Percentiles rank a stretch among this genome's conserved stretches.
phyloP scores from a whole-genome alignment of 2,797 vertebrate species.

The Phoxinus dragarum region DNA sequence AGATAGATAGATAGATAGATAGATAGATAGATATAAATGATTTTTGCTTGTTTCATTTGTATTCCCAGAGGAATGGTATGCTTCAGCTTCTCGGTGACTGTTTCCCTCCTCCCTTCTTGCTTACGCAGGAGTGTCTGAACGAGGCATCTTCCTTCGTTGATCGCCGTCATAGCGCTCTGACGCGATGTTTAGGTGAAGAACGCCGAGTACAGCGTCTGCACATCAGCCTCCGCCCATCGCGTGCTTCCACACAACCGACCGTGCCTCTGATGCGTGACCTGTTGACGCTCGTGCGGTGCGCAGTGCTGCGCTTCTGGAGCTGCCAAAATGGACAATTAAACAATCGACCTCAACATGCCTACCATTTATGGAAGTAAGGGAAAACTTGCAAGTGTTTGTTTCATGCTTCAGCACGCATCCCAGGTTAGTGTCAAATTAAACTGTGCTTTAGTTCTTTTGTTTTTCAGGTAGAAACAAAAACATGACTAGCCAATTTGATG shows the following conservation, averaged over 20 bases:
- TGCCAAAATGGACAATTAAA: conserved; percentile 72
- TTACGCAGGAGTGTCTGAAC: conserved; percentile 9
- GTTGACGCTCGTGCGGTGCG: conserved; percentile 43
- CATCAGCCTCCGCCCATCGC: conserved; percentile 55
- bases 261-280: conserved; percentile 45
- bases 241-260: conserved; percentile 36
- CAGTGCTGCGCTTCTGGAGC: conserved; percentile 46
- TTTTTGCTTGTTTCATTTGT: background rate
- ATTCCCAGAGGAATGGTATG: conserved; percentile 15
- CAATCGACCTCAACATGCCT: conserved; percentile 76
- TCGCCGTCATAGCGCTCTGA: conserved; percentile 31
- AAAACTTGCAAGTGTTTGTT: conserved; percentile 75
- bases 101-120: conserved; percentile 29
- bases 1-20: conserved; percentile 12
- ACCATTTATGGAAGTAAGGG: conserved; percentile 72
- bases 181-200: conserved; percentile 19
- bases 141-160: conserved; percentile 28
- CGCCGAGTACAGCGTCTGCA: conserved; percentile 5
- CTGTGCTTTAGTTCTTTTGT: background rate
- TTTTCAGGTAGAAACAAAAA: background rate
- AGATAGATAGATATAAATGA: background rate
- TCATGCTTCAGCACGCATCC: conserved; percentile 74
- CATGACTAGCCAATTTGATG: background rate
- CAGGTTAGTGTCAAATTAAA: conserved; percentile 72
- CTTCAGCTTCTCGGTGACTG: conserved; percentile 19